Evolutionary conservation across 2,797 vertebrate species (phyloP).

Genomic region (Neosilurus mollespiculum): DNA sequence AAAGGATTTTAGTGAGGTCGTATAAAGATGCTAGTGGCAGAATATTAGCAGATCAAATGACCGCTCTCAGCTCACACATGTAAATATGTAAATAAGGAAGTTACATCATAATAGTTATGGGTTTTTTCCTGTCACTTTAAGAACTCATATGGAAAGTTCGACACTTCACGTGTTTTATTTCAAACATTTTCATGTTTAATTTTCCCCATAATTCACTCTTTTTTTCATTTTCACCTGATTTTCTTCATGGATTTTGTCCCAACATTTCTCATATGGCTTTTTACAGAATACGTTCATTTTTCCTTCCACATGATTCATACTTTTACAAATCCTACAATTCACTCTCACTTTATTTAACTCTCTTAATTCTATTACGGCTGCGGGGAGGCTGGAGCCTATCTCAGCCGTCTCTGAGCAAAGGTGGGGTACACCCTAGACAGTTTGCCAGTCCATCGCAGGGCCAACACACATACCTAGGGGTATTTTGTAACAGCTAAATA

Average conservation of each 20-base stretch:
- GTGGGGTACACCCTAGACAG: too few species aligned
- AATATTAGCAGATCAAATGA: not conserved
- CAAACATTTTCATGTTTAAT: not conserved
- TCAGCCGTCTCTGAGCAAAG: too few species aligned
- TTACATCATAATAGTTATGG: not conserved
- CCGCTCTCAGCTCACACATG: not conserved
- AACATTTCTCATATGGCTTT: not conserved
- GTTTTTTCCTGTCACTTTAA: too few species aligned
- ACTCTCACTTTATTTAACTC: too few species aligned
- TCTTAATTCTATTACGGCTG: too few species aligned
- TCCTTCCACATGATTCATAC: not conserved
- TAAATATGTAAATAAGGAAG: not conserved
- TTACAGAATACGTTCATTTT: not conserved
- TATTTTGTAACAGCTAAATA: too few species aligned
- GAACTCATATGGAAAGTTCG: too few species aligned
- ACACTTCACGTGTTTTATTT: not conserved
- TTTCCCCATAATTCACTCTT: too few species aligned
- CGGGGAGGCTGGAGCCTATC: too few species aligned
- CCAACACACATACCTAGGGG: too few species aligned
- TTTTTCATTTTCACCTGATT: not conserved
- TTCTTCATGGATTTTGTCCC: not conserved
- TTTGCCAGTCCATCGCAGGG: too few species aligned
- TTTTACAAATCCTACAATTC: not conserved
- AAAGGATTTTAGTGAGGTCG: conserved; percentile 3
- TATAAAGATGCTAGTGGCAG: not conserved